Evolutionary conservation across 2,797 vertebrate genomes (phyloP).

Genomic region (Oryzias dopingdopingensis): DNA sequence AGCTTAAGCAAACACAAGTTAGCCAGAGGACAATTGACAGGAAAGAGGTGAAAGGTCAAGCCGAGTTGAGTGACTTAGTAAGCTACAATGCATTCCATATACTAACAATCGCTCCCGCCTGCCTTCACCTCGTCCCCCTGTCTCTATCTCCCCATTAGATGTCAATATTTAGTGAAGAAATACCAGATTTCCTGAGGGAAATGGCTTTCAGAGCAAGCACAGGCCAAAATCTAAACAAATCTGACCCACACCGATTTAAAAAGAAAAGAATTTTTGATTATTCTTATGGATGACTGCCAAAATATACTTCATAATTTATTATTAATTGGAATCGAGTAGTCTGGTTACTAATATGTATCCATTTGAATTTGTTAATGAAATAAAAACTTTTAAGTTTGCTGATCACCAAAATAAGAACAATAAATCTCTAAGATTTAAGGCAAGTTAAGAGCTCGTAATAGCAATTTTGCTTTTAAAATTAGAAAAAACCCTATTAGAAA

Average conservation of each 20-base stretch:
- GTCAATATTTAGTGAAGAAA: constrained; percentile 1
- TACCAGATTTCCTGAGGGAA: neutral
- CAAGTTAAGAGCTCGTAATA: neutral
- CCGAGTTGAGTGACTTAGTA: constrained; percentile 17
- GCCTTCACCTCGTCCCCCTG: constrained; percentile 1
- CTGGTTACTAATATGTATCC: too few relatives aligned
- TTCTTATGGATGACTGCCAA: neutral
- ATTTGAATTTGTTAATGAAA: too few relatives aligned
- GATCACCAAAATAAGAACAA: too few relatives aligned
- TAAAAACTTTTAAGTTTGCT: neutral
- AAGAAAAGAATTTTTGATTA: neutral
- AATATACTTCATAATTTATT: too few relatives aligned
- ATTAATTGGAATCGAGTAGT: too few relatives aligned
- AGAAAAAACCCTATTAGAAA: neutral
- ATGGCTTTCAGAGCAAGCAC: neutral
- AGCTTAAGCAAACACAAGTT: constrained; percentile 40
- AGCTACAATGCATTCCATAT: constrained; percentile 25
- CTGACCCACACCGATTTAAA: neutral
- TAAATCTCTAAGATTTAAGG: neutral
- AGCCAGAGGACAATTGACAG: constrained; percentile 26
- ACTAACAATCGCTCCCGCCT: constrained; percentile 13
- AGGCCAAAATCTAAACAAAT: neutral
- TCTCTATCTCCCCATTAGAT: neutral
- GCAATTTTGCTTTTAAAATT: neutral
- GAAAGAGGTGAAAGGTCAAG: constrained; percentile 49